phyloP scores from a whole-genome alignment of 2,113 vertebrate genomes.

The Eublepharis macularius region DNA sequence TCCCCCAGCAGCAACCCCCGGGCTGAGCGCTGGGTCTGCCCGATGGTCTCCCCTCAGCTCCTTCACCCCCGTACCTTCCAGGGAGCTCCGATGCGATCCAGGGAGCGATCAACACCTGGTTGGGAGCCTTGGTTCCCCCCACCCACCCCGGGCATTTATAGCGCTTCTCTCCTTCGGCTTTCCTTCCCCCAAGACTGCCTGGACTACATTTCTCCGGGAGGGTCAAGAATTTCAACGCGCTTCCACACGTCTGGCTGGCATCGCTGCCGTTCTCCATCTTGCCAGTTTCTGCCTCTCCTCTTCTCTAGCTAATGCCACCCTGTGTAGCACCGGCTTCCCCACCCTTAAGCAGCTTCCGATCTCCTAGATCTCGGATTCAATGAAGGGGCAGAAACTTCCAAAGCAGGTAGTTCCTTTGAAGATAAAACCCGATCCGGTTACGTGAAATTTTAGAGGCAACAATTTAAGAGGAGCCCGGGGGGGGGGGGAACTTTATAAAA shows the following conservation, averaged over 20 bases:
- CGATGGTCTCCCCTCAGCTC: too few relatives aligned
- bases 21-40: not conserved
- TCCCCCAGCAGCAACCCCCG: not conserved
- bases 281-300: not conserved
- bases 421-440: not conserved
- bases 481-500: not conserved
- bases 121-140: not conserved
- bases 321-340: not conserved
- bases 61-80: not conserved
- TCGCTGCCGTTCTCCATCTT: not conserved
- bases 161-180: too few relatives aligned
- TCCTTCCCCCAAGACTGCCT: not conserved
- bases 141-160: too few relatives aligned
- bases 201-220: not conserved
- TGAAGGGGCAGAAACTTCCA: not conserved
- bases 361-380: not conserved
- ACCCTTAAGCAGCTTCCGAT: too few relatives aligned
- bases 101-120: not conserved
- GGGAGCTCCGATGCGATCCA: not conserved
- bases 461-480: not conserved
- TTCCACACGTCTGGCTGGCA: not conserved
- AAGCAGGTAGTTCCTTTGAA: not conserved
- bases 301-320: not conserved
- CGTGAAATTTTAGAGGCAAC: not conserved
- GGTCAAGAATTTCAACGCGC: not conserved